Evolutionary conservation across 2,113 vertebrate genomes (phyloP).

Genomic region (Carassius auratus): DNA sequence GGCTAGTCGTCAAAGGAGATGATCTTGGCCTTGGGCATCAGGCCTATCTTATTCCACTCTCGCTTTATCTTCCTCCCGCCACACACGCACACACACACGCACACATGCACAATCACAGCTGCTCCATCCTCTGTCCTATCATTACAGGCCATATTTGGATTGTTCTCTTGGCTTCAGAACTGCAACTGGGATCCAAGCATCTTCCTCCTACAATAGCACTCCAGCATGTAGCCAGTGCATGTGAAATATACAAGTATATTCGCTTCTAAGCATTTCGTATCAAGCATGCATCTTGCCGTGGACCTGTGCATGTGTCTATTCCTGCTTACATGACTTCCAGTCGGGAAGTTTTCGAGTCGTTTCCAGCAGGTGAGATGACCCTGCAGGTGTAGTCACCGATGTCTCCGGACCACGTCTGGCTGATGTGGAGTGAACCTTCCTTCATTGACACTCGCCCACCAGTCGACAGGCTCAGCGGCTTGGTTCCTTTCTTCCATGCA

Average conservation of each 20-base stretch:
- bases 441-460: constrained; percentile 84
- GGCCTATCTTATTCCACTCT: constrained; percentile 34
- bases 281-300: not conserved
- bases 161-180: constrained; percentile 25
- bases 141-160: constrained; percentile 34
- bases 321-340: constrained; percentile 95
- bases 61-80: constrained; percentile 18
- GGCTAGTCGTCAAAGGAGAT: constrained; percentile 30
- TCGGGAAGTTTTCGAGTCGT: constrained; percentile 84
- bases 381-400: constrained; percentile 94
- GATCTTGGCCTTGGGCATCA: constrained; percentile 33
- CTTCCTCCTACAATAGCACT: constrained; percentile 26
- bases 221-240: not conserved
- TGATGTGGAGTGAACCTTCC: constrained; percentile 87
- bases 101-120: constrained; percentile 7
- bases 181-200: constrained; percentile 18
- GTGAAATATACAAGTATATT: not conserved
- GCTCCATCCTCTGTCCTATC: constrained; percentile 29
- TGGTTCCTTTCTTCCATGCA: constrained; percentile 84
- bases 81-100: not conserved
- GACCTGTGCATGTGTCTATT: not conserved
- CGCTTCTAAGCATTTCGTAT: not conserved
- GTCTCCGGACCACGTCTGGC: constrained; percentile 97
- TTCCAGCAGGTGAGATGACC: constrained; percentile 85
- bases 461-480: constrained; percentile 73